Base-by-base conservation (phyloP, 2,113 vertebrate species). In the Laticauda colubrina region DNA sequence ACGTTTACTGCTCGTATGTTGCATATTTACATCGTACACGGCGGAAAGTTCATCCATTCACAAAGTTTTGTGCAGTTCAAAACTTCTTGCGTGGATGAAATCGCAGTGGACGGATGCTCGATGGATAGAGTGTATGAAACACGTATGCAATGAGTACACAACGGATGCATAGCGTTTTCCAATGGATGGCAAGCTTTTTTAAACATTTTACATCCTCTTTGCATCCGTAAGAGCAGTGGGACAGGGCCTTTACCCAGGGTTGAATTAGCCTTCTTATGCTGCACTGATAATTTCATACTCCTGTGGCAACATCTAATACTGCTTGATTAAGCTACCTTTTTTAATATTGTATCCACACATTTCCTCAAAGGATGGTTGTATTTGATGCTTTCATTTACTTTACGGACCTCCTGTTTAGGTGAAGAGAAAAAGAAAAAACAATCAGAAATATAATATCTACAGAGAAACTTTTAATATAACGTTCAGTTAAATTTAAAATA, bases 271-370 rank as follows among this genome's bases (percentile, higher is more conserved):
- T 43, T 88, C 21, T 14, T n/a, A 39, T 88, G 85, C 3, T 88
- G 11, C 4, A 14, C 5, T 64, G 45, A n/a, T 18, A 92, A 21
- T 87, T 51, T 69, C 24, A 75, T 45, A 55, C 39, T 21, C 21
- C 18, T 9, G 23, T 26, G 51, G 21, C 14, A 61, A 24, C 51
- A 61, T 81, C 10, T 14, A 59, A 29, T 29, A 93, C 12, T 39
- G n/a, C 2, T 11, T 64, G 61, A 45, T 15, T 89, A 91, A 39
- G 92, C 97, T 97, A 99, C 99, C 98, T 99, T 99, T 96, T 97
- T 98, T 94, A 99, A 97, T 97, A 99, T 98, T 29, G 98, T 99
- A 94, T 99, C 98, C 91, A 99, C 98, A 95, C 97, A 99, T 96
- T 98, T 99, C 96, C 99, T 98, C 92, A 99, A 94, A 34, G 97